Evolutionary conservation across 2,888 invertebrate species (phyloP).

Genomic region (Caenorhabditis macrosperma): DNA sequence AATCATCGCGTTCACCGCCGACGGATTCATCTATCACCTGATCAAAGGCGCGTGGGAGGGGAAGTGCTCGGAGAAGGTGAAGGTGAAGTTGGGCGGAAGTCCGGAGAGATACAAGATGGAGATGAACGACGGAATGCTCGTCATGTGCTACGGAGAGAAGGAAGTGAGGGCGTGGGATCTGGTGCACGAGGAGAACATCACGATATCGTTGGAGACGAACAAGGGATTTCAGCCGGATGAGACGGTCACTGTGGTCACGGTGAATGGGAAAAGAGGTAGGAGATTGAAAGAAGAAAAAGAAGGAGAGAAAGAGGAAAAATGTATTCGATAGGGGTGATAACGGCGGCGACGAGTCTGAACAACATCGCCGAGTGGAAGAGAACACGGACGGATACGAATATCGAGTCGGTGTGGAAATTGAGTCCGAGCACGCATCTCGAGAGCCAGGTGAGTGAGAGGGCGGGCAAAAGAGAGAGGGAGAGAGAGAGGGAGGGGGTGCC

Average conservation of each 20-base stretch:
- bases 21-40: conserved; percentile 51
- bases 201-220: conserved; percentile 84
- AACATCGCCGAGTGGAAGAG: conserved; percentile 77
- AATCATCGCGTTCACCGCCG: conserved; percentile 46
- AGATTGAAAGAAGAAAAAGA: too few relatives aligned
- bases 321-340: conserved; percentile 69
- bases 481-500: too few relatives aligned
- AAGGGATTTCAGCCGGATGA: conserved; percentile 81
- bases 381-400: conserved; percentile 42
- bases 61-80: conserved; percentile 44
- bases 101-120: conserved; percentile 66
- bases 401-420: conserved; percentile 59
- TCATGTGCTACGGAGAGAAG: conserved; percentile 50
- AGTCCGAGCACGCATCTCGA: conserved; percentile 51
- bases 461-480: too few relatives aligned
- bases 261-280: conserved; percentile 70
- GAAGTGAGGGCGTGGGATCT: conserved; percentile 89
- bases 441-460: conserved; percentile 40
- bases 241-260: conserved; percentile 81
- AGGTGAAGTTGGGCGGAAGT: conserved; percentile 88
- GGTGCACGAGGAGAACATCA: conserved; percentile 92
- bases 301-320: background rate
- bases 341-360: conserved; percentile 72
- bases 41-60: conserved; percentile 21
- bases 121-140: conserved; percentile 54